These are phyloP conservation scores for Sarcophaga carnaria DNA, from an alignment of 2,888 invertebrate species.

Conservation along the genomic window DNA sequence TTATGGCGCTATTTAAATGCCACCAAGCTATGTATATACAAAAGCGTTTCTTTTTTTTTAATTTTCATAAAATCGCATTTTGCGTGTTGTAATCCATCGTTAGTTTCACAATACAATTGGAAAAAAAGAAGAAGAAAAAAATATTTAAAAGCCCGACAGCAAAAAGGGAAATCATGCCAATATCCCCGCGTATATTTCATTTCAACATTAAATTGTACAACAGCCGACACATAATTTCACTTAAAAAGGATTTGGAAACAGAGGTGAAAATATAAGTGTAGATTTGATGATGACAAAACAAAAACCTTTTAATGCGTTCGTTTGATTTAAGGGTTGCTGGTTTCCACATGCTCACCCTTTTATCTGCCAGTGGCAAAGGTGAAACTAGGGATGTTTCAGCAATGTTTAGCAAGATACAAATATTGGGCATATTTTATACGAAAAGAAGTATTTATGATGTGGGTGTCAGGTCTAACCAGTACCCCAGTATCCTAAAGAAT, in stretches of 20 bases:
- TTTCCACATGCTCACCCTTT: not conserved
- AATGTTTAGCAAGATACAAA: slow-evolving; percentile 15
- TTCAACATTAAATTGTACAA: not conserved
- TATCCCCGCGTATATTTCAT: not conserved
- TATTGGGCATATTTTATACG: slow-evolving; percentile 36
- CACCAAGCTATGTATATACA: not conserved
- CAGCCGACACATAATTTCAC: slow-evolving; percentile 47
- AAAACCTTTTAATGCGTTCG: slow-evolving; percentile 23
- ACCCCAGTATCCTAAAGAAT: not conserved
- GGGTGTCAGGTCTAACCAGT: slow-evolving; percentile 15
- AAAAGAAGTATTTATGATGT: slow-evolving; percentile 37
- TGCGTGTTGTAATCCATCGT: not conserved
- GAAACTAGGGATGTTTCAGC: not conserved
- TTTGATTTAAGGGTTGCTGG: slow-evolving; percentile 49
- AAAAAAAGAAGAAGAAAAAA: not conserved
- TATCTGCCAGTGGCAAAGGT: not conserved
- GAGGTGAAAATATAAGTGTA: slow-evolving; percentile 29
- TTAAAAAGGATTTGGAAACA: slow-evolving; percentile 45
- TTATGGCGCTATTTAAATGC: slow-evolving; percentile 3
- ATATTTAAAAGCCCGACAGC: slow-evolving; percentile 10
- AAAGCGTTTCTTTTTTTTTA: not conserved
- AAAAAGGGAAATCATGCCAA: slow-evolving; percentile 35
- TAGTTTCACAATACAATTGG: not conserved
- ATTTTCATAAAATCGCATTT: slow-evolving; percentile 2
- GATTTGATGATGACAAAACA: slow-evolving; percentile 14